These are phyloP conservation scores for Drosophila oshimai DNA, from an alignment of 1,140 invertebrate species.

Conservation along the genomic window DNA sequence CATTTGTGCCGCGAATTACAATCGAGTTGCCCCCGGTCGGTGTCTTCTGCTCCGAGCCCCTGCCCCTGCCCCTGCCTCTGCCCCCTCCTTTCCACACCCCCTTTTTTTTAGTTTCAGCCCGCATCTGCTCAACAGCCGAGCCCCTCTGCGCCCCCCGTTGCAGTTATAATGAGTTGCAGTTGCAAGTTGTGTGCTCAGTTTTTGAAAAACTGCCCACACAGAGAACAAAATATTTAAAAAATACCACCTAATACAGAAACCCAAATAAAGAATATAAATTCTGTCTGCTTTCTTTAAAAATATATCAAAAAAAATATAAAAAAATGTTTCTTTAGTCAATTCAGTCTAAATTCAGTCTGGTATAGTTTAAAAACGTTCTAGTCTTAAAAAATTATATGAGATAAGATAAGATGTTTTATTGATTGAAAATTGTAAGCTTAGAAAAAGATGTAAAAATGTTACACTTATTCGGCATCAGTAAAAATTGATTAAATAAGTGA, in stretches of 20 bases:
- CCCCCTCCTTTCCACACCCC: not conserved
- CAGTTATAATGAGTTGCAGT: constrained; percentile 78
- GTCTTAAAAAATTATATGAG: no score
- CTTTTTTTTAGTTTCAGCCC: constrained; percentile 23
- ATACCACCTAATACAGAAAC: not conserved
- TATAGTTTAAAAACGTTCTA: no score
- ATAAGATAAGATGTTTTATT: no score
- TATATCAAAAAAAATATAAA: no score
- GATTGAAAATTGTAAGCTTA: no score
- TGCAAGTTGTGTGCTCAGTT: constrained; percentile 70
- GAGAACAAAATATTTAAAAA: not conserved
- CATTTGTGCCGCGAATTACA: constrained; percentile 79
- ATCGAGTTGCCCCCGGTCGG: constrained; percentile 39
- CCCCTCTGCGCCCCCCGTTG: constrained; percentile 11
- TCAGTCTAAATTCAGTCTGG: no score
- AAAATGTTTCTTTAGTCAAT: no score
- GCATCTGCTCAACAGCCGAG: constrained; percentile 46
- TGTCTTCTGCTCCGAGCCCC: not conserved
- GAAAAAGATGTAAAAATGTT: no score
- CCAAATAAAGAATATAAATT: not conserved
- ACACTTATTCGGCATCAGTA: no score
- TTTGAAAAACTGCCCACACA: constrained; percentile 46
- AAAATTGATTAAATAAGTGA: no score
- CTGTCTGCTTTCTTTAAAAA: not conserved
- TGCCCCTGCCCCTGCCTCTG: not conserved